Base-by-base conservation (phyloP, 1,140 invertebrate genomes). In the Aphidius gifuensis region DNA sequence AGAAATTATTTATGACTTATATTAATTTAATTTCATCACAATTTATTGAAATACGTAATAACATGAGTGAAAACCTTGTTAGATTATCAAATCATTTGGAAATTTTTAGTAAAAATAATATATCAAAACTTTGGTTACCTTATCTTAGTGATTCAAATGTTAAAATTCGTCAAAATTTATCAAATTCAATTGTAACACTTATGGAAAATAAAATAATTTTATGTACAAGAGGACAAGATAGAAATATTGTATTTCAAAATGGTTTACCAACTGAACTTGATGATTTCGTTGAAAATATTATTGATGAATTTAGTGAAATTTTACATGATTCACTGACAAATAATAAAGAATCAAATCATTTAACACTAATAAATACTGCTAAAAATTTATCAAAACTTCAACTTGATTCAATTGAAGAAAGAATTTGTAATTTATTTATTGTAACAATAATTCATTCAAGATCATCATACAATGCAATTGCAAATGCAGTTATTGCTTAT, bases 321-420 rank as follows among this genome's bases (percentile, higher is more conserved):
- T 80, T 85, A 9, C 77, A 80, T 66, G 74, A 75, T 51, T 82
- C 82, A 62, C 71, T 88, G 38, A 77, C 83, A 63, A 79, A 61
- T 58, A 81, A 80, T 48, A 81, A 87, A 68, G 74, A 78, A 49
- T 76, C 74, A 5, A 58, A 84, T 21, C 86, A 88, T 68, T 74
- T 81, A 11, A 79, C 80, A 11, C 73, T 85, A 55, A 68, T 88
- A 6, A 64, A 76, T 39, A 82, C 82, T 40, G 82, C 87, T 7
- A 82, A 75, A 71, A 76, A 83, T 64, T 81, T 87, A 62, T 83
- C 84, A 45, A 88, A 86, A 69, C 76, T 88, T 57, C 81, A 85
- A 5, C 77, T 89, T 11, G 85, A 86, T 72, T 85, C 87, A 57
- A 83, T 74, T 11, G 76, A 80, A 59, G 70, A 65, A 55, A 62